A percentile compares a stretch with the other conserved stretches of the same genome.
Conservation (phyloP, 2,797 vertebrate genomes). For the Buphagus erythrorhynchus region DNA sequence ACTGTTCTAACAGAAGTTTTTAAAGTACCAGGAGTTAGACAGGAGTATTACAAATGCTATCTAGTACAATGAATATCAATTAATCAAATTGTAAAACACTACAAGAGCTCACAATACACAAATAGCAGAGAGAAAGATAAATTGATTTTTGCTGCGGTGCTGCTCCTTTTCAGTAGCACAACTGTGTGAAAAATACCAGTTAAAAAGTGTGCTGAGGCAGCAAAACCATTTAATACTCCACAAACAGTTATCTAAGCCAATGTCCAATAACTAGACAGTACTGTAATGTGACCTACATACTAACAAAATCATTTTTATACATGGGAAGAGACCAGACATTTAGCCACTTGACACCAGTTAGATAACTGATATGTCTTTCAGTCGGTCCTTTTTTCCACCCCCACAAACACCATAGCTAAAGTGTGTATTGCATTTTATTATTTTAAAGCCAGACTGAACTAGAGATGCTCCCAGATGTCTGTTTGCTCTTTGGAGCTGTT, state of each 20-base stretch:
- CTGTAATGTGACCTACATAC: slow-evolving; percentile 98
- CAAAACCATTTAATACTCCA: slow-evolving; percentile 97
- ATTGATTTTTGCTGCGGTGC: slow-evolving; percentile 90
- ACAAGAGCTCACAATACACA: slow-evolving; percentile 79
- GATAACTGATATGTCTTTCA: slow-evolving; percentile 80
- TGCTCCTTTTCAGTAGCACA: slow-evolving; percentile 94
- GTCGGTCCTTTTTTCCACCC: background rate
- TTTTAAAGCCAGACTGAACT: background rate
- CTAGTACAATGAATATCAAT: slow-evolving; percentile 81
- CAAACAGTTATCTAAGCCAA: slow-evolving; percentile 97
- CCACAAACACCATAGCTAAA: background rate
- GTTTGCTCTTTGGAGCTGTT: background rate
- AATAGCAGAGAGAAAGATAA: slow-evolving; percentile 81
- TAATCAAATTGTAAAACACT: slow-evolving; percentile 81
- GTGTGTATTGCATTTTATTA: background rate
- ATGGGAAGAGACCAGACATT: slow-evolving; percentile 77
- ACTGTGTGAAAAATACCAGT: slow-evolving; percentile 99
- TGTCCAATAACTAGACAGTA: slow-evolving; percentile 94
- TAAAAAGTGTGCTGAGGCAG: slow-evolving; percentile 96
- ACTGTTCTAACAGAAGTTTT: slow-evolving; percentile 73
- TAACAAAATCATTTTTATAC: slow-evolving; percentile 88
- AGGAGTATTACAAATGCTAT: slow-evolving; percentile 73
- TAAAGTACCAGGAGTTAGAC: slow-evolving; percentile 65
- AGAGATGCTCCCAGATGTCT: background rate
- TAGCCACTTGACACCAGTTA: slow-evolving; percentile 84